Evolutionary conservation across 2,113 vertebrate species (phyloP).

Genomic region (Xenus cinereus): DNA sequence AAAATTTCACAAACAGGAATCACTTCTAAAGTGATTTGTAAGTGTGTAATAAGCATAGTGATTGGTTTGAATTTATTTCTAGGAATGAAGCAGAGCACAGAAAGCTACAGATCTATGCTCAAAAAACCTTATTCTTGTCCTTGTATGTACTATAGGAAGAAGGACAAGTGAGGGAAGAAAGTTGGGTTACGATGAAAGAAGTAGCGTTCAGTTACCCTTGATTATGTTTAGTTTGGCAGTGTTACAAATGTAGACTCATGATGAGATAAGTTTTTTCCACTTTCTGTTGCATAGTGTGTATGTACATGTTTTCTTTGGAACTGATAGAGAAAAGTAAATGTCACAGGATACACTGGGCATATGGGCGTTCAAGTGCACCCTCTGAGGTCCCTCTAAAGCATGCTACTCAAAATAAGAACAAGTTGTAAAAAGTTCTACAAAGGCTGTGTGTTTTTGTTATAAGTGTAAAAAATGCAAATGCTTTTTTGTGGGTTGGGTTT

Average conservation of each 20-base stretch:
- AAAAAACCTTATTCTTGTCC: not conserved
- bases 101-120: not conserved
- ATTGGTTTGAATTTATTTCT: not conserved
- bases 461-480: not conserved
- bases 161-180: not conserved
- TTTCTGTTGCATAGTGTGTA: not conserved
- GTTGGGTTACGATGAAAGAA: not conserved
- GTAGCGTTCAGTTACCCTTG: not conserved
- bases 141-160: not conserved
- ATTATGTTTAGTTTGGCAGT: not conserved
- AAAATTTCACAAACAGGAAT: not conserved
- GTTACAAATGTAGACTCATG: not conserved
- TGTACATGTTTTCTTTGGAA: slow-evolving; percentile 3
- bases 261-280: not conserved
- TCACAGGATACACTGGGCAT: not conserved
- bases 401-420: slow-evolving; percentile 31
- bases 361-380: not conserved
- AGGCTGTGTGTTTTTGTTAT: not conserved
- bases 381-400: not conserved
- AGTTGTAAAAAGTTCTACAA: slow-evolving; percentile 43
- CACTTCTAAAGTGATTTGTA: not conserved
- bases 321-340: not conserved
- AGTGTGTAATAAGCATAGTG: not conserved
- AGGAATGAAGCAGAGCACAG: not conserved
- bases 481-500: not conserved